Percentiles rank a stretch among this genome's conserved stretches.
phyloP scores from a whole-genome alignment of 64 coral and sea anemone species.

The Platygyra sinensis region DNA sequence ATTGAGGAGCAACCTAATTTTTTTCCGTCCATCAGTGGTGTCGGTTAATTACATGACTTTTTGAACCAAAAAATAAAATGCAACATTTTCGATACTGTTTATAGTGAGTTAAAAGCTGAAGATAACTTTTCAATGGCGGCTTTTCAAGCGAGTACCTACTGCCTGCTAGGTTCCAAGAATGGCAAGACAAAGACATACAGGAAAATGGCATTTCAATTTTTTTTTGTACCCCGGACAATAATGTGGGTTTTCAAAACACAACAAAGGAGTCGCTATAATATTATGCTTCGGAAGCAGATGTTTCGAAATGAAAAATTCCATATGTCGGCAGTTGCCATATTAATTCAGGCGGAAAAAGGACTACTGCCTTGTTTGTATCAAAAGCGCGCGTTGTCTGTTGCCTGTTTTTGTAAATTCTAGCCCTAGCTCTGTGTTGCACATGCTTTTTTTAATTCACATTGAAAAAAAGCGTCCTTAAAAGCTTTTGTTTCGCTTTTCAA shows the following conservation, averaged over 20 bases:
- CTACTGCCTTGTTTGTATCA: neutral
- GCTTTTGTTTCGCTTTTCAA: neutral
- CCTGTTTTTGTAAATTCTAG: neutral
- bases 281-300: neutral
- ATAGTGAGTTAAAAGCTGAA: neutral
- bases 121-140: neutral
- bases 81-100: neutral
- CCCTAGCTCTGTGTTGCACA: neutral
- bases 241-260: neutral
- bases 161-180: neutral
- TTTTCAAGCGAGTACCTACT: neutral
- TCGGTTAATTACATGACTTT: neutral
- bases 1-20: neutral
- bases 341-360: neutral
- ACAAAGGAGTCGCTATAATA: neutral
- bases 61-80: neutral
- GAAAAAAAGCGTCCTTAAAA: neutral
- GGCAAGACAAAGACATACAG: neutral
- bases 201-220: neutral
- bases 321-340: neutral
- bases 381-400: neutral
- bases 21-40: neutral
- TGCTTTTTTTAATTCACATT: neutral
- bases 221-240: neutral
- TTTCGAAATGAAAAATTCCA: constrained; percentile 1